These are phyloP conservation scores for Enteromius afrohamiltoni DNA, from an alignment of 2,797 vertebrate species.

Conservation along the genomic window DNA sequence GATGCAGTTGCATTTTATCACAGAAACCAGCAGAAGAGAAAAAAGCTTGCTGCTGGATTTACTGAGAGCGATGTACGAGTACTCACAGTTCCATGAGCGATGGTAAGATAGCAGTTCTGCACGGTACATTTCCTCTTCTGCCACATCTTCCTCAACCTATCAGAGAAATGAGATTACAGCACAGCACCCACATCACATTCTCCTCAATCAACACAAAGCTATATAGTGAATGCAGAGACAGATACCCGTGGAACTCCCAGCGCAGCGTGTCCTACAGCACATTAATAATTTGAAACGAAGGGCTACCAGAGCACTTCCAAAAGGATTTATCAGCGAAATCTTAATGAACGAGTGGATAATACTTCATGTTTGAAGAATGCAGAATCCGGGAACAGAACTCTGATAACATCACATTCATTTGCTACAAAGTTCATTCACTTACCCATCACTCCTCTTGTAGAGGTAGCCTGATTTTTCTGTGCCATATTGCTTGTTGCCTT, in stretches of 20 bases:
- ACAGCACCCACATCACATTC: slow-evolving; percentile 31
- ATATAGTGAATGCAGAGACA: background rate
- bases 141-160: slow-evolving; percentile 83
- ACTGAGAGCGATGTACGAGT: slow-evolving; percentile 3
- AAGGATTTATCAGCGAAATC: slow-evolving; percentile 26
- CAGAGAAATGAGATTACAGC: slow-evolving; percentile 28
- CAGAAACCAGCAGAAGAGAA: background rate
- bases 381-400: slow-evolving; percentile 7
- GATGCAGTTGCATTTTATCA: background rate
- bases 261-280: slow-evolving; percentile 5
- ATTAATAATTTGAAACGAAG: slow-evolving; percentile 28
- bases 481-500: slow-evolving; percentile 84
- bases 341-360: slow-evolving; percentile 10
- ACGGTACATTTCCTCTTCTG: slow-evolving; percentile 82
- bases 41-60: background rate
- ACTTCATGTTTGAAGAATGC: slow-evolving; percentile 24
- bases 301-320: slow-evolving; percentile 13
- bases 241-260: background rate
- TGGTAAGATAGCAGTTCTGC: slow-evolving; percentile 82
- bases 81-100: slow-evolving; percentile 81
- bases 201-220: background rate
- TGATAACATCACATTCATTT: slow-evolving; percentile 12
- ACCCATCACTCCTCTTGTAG: slow-evolving; percentile 88
- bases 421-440: slow-evolving; percentile 33
- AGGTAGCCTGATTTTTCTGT: slow-evolving; percentile 81